phyloP scores from a whole-genome alignment of 2,113 vertebrate species.

The Helogale parvula region DNA sequence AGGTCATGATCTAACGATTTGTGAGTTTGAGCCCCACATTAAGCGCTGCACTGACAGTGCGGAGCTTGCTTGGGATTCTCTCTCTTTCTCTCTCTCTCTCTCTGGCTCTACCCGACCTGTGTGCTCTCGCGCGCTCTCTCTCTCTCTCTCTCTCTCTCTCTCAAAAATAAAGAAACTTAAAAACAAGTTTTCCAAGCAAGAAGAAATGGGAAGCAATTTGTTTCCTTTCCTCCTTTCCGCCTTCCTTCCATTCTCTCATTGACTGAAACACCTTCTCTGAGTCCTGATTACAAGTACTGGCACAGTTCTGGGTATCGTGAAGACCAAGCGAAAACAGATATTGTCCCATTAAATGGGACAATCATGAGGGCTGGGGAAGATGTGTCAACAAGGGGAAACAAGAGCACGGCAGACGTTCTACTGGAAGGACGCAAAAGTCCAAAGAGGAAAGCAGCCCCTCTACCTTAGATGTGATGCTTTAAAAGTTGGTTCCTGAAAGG shows the following conservation, averaged over 20 bases:
- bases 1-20: too few relatives aligned
- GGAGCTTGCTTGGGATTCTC: too few relatives aligned
- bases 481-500: background rate
- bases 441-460: background rate
- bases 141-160: too few relatives aligned
- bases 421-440: background rate
- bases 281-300: background rate
- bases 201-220: background rate
- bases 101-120: too few relatives aligned
- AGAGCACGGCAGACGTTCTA: background rate
- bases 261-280: background rate
- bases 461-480: background rate
- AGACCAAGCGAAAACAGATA: background rate
- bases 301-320: background rate
- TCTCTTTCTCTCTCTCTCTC: too few relatives aligned
- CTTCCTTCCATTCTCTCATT: background rate
- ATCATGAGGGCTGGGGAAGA: background rate
- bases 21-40: too few relatives aligned
- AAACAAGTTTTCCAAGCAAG: background rate
- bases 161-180: too few relatives aligned
- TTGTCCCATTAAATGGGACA: background rate
- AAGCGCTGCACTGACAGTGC: too few relatives aligned
- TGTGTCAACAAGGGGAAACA: background rate
- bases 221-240: background rate
- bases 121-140: too few relatives aligned